Base-by-base conservation (phyloP, 2,888 invertebrate species). In the Abscondita cerata region DNA sequence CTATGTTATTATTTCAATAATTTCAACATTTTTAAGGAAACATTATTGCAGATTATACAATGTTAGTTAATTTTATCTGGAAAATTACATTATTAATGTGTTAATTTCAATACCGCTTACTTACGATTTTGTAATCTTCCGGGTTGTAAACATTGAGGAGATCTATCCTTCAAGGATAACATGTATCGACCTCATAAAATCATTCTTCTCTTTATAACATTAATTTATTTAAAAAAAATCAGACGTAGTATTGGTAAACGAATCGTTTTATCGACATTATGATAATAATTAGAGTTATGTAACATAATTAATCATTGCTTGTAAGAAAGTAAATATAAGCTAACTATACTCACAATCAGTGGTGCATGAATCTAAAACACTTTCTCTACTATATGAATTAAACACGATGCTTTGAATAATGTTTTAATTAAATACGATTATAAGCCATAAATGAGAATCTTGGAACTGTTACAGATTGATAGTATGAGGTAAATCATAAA, bases 21-120 rank as follows among this genome's bases (percentile, higher is more conserved):
- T 55, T 55, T 55, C 56, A 40, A 25, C 48, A 50, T 47, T 50
- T 50, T 56, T 56, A 41, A 38, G 48, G 56, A 56, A 56, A 56
- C 16, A 15, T 16, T 16, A 25, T 50, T 50, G 50, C 50, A 16
- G 41, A 56, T 38, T 50, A 25, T 25, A 40, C 56, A 41, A 40
- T 38, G 50, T 56, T 55, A 48, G 50, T 50, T 33, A 56, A 56
- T 33, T 56, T 50, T 50, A 50, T 38, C 38, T 19, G 12, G 48
- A 52, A 18, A 40, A 12, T 40, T 40, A 15, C 51, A 36, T 15
- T n/a, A 25, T 48, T 33, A 36, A 18, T 31, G 48, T 48, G 33
- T 48, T 48, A 48, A 33, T 55, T 54, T 47, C n/a, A 33, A 36
- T 47, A 38, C 33, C 34, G 47, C 47, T 55, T 16, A 55, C 44